Percentiles rank a stretch among this genome's conserved stretches.
Conservation (phyloP, 2,797 vertebrate species). For the Sebastiscus albofasciatus region DNA sequence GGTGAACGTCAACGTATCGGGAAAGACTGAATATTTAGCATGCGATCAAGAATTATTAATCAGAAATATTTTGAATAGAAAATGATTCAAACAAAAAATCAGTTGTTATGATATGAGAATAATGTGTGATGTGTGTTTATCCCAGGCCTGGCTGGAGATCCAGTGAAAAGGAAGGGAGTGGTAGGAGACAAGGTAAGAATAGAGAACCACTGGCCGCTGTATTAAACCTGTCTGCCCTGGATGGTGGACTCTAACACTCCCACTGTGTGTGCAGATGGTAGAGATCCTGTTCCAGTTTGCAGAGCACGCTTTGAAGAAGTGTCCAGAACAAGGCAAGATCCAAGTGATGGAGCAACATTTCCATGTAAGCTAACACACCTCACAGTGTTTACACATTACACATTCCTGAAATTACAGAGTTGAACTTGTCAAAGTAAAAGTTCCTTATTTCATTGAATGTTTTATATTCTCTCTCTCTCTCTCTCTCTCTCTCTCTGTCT, state of each 20-base stretch:
- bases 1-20: too few relatives aligned
- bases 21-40: neutral
- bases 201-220: neutral
- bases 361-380: slow-evolving; percentile 80
- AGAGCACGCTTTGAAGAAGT: slow-evolving; percentile 91
- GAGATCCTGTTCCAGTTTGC: slow-evolving; percentile 94
- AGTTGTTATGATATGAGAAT: neutral
- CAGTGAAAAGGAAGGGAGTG: slow-evolving; percentile 88
- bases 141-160: slow-evolving; percentile 91
- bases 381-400: too few relatives aligned
- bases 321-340: slow-evolving; percentile 96
- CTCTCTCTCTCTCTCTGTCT: neutral
- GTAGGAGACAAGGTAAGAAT: slow-evolving; percentile 90
- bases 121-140: neutral
- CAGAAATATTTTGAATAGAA: neutral
- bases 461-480: neutral
- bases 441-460: too few relatives aligned
- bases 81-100: neutral
- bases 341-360: slow-evolving; percentile 98
- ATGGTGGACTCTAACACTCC: neutral
- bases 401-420: too few relatives aligned
- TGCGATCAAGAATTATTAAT: neutral
- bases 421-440: too few relatives aligned
- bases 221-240: rapidly evolving
- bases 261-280: slow-evolving; percentile 86